Evolutionary conservation across 2,888 invertebrate genomes (phyloP).

Genomic region (Oligia fasciuncula): DNA sequence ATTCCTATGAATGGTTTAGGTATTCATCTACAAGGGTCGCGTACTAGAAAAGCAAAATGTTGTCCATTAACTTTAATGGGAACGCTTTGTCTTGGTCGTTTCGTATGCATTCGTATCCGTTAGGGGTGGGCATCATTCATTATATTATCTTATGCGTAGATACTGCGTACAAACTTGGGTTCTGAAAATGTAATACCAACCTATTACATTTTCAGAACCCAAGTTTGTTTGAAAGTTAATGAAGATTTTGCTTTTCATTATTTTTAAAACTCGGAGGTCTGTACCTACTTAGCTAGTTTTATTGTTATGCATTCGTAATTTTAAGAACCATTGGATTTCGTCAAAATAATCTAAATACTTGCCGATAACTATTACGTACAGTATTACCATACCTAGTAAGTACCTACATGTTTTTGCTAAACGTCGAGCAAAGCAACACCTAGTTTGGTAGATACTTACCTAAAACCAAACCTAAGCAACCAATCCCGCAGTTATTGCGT

Average conservation of each 20-base stretch:
- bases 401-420: background rate
- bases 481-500: background rate
- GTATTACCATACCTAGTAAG: background rate
- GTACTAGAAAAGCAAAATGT: conserved; percentile 41
- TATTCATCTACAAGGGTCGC: conserved; percentile 43
- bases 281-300: no score
- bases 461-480: background rate
- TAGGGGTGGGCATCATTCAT: background rate
- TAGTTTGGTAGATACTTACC: background rate
- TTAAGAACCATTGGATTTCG: background rate
- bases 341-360: background rate
- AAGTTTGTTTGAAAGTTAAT: background rate
- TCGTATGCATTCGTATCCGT: conserved; percentile 16
- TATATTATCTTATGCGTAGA: conserved; percentile 9
- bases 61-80: conserved; percentile 46
- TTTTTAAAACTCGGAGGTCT: background rate
- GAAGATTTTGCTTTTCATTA: background rate
- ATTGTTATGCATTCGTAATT: background rate
- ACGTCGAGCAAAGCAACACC: background rate
- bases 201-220: background rate
- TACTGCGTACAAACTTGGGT: no score
- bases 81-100: conserved; percentile 34
- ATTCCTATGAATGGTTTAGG: conserved; percentile 50
- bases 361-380: background rate
- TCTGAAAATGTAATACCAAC: no score